A percentile compares a stretch with the other conserved stretches of the same genome.
Conservation (phyloP, 2,113 vertebrate genomes). For the Edolisoma coerulescens region DNA sequence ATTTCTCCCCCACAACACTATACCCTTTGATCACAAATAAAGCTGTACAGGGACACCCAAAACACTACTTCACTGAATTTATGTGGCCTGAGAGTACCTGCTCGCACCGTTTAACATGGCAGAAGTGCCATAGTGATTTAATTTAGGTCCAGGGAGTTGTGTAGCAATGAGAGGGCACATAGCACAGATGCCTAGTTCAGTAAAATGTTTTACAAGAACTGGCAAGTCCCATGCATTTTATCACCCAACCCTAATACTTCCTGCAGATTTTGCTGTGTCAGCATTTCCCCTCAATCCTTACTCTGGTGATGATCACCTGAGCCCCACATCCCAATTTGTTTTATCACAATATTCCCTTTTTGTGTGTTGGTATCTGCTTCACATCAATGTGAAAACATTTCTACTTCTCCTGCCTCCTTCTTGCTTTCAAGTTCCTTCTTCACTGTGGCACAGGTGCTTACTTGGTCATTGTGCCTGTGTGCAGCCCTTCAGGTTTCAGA, state of each 20-base stretch:
- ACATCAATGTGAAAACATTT: background rate
- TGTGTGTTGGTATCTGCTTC: background rate
- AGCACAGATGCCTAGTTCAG: background rate
- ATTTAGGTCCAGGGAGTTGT: constrained; percentile 19
- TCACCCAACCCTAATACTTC: background rate
- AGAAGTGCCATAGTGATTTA: constrained; percentile 32
- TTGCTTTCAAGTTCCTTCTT: background rate
- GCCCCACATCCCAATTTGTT: background rate
- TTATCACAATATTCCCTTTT: background rate
- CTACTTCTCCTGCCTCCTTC: background rate
- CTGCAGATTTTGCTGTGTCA: background rate
- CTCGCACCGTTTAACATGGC: constrained; percentile 16
- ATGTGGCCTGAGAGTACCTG: constrained; percentile 44
- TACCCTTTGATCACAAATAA: constrained; percentile 38
- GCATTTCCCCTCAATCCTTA: background rate
- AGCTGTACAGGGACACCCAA: constrained; percentile 9
- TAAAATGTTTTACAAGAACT: background rate
- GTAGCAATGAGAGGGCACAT: background rate
- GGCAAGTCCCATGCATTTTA: background rate
- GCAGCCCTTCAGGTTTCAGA: background rate
- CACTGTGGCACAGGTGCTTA: background rate
- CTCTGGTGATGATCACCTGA: background rate
- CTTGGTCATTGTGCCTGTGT: background rate
- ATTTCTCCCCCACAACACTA: constrained; percentile 24
- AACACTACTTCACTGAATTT: constrained; percentile 39